These are phyloP conservation scores for Trichechus manatus DNA, from an alignment of 2,113 vertebrate genomes.

Conservation along the genomic window DNA sequence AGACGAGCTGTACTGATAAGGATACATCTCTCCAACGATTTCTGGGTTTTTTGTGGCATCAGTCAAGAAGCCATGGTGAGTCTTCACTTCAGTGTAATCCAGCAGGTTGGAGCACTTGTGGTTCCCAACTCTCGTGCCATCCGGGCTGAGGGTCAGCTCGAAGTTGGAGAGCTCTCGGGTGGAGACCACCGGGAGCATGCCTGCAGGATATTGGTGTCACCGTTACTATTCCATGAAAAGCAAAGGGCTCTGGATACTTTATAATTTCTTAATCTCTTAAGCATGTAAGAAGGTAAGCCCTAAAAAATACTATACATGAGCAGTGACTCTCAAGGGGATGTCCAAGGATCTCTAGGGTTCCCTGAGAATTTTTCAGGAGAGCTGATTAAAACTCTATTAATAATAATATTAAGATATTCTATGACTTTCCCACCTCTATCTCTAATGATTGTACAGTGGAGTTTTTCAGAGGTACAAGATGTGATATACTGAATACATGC, in stretches of 20 bases:
- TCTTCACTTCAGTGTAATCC: constrained; percentile 93
- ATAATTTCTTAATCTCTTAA: not conserved
- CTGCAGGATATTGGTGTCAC: constrained; percentile 81
- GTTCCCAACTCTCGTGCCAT: constrained; percentile 94
- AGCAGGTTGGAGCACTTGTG: constrained; percentile 97
- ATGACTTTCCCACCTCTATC: not conserved
- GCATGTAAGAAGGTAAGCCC: not conserved
- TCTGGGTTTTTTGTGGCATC: constrained; percentile 88
- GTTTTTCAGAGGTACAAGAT: not conserved
- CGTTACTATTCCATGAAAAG: not conserved
- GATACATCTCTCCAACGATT: constrained; percentile 90
- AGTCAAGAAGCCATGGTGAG: constrained; percentile 94
- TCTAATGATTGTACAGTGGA: not conserved
- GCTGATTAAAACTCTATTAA: not conserved
- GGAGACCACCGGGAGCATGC: constrained; percentile 96
- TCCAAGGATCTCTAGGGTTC: not conserved
- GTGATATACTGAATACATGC: not conserved
- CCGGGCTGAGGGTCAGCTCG: constrained; percentile 95
- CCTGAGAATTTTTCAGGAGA: not conserved
- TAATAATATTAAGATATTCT: not conserved
- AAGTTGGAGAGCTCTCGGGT: constrained; percentile 96
- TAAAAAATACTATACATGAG: not conserved
- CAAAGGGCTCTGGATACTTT: not conserved
- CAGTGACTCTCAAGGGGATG: not conserved
- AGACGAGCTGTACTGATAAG: constrained; percentile 92